Evolutionary conservation across 2,797 vertebrate genomes (phyloP).

Genomic region (Acanthiza pusilla): DNA sequence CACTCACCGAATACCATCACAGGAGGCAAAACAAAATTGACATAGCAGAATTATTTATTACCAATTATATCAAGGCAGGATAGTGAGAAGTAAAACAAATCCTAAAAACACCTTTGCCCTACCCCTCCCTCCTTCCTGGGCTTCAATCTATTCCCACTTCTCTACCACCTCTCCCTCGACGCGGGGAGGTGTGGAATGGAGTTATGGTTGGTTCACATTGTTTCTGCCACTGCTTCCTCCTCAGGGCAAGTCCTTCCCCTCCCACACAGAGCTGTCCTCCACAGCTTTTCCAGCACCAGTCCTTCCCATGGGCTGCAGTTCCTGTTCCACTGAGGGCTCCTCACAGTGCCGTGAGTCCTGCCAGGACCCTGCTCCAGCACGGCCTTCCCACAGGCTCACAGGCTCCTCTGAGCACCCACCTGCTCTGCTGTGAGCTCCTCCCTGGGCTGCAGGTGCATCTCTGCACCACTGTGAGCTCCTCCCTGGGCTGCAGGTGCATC

Average conservation of each 20-base stretch:
- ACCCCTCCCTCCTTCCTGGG: background rate
- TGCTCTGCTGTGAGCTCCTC: background rate
- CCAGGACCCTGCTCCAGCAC: background rate
- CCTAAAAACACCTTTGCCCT: background rate
- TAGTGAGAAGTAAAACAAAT: background rate
- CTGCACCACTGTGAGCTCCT: background rate
- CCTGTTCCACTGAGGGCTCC: too few relatives aligned
- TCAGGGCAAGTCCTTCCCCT: background rate
- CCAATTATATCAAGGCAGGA: background rate
- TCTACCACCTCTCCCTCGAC: background rate
- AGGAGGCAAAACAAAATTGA: background rate
- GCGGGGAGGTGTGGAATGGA: rapidly evolving
- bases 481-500: background rate
- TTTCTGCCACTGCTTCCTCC: background rate
- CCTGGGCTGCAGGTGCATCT: background rate
- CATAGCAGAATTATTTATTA: background rate
- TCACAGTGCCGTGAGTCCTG: background rate
- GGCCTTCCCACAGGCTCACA: background rate
- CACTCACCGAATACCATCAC: background rate
- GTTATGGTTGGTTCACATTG: rapidly evolving
- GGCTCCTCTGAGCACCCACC: background rate
- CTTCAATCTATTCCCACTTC: background rate
- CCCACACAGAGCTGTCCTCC: background rate
- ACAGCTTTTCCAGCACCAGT: rapidly evolving
- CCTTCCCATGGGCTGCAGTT: background rate